phyloP scores from a whole-genome alignment of 2,888 invertebrate genomes.

The Rhogogaster chlorosoma region DNA sequence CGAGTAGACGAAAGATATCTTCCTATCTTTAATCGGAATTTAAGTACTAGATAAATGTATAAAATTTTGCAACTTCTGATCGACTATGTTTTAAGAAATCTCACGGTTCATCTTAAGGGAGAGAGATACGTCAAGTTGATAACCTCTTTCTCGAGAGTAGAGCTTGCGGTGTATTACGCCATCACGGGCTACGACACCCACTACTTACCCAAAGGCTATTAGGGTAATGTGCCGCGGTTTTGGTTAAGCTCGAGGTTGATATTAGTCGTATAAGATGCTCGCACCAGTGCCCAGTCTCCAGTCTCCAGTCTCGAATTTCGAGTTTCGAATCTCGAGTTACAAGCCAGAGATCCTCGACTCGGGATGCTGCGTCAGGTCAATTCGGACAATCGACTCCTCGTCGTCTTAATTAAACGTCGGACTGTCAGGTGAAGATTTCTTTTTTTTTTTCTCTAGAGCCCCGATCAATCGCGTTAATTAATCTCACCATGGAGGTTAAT shows the following conservation, averaged over 20 bases:
- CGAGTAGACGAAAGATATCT: no score
- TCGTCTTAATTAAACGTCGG: conserved; percentile 5
- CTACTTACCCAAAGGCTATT: conserved; percentile 29
- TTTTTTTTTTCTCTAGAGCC: neutral
- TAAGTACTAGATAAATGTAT: neutral
- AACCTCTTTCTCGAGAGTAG: neutral
- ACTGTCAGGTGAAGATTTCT: conserved; percentile 3
- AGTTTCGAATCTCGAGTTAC: neutral
- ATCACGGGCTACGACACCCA: conserved; percentile 16
- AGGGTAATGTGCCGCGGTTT: conserved; percentile 40
- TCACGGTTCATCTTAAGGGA: neutral
- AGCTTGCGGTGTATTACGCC: conserved; percentile 9
- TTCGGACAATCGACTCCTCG: neutral
- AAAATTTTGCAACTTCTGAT: neutral
- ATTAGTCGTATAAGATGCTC: conserved; percentile 30
- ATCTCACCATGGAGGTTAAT: conserved; percentile 24
- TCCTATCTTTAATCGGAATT: no score
- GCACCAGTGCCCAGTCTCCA: neutral
- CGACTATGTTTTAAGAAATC: neutral
- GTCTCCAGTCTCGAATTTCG: neutral
- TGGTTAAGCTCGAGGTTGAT: conserved; percentile 36
- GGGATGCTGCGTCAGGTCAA: neutral
- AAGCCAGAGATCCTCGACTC: neutral
- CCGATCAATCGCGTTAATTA: conserved; percentile 14
- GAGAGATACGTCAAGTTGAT: neutral